Base-by-base conservation (phyloP, 2,888 invertebrate species). In the Pegoplata infirma region DNA sequence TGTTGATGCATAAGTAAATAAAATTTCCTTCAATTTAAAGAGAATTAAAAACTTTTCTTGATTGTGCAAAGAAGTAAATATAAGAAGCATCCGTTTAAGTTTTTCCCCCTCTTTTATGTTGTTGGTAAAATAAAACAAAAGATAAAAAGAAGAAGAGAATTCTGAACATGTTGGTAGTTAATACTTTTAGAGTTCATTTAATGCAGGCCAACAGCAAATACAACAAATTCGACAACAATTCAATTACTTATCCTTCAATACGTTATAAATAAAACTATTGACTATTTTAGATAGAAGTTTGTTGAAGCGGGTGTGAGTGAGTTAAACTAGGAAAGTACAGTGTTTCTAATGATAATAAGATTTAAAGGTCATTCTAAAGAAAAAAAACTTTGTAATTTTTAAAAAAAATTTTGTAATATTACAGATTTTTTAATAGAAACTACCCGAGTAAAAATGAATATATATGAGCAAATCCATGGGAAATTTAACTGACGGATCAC, bases 201-300 rank as follows among this genome's bases (percentile, higher is more conserved):
- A 66, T 67, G 56, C 61, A 49, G 69, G 61, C 74, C 67, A 51
- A 47, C 36, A 40, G 47, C 6, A 46, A 47, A 53, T 44, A 19
- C 64, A 51, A 76, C 7, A n/a, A 59, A 28, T 25, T 46, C 25
- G 40, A 55, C 63, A 36, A 46, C 49, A 79, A 72, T 68, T 79
- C 51, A 79, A 79, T 79, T 79, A 72, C 67, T 75, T 75, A 58
- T 61, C 55, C 75, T 79, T 79, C 71, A 71, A 75, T 72, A 63
- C 51, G 56, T 36, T 63, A 32, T 66, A 63, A 53, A 51, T 56
- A 72, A 67, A 71, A 59, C 17, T 36, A 69, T 44, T 23, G 17
- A 61, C 19, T 14, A 12, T 17, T n/a, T 53, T n/a, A n/a, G 25
- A 40, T 6, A 40, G 7, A 21, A 63, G 49, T 32, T n/a, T n/a